Percentiles rank a stretch among this genome's conserved stretches.
Evolutionary conservation across 2,113 vertebrate species (phyloP).

Genomic region (Aphyosemion australe): DNA sequence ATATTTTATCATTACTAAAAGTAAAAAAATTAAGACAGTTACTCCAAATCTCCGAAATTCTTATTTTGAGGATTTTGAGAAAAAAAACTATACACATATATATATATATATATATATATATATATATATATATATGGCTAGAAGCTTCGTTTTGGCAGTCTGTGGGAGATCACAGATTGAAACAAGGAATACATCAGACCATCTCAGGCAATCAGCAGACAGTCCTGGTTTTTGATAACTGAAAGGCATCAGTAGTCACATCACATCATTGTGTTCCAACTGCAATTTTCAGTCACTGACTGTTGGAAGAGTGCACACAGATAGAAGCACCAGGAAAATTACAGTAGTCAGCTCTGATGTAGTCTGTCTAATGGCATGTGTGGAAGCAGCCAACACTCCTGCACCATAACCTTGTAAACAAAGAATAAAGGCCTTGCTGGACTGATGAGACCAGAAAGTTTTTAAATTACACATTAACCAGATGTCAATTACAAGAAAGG

Average conservation of each 20-base stretch:
- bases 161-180: constrained; percentile 8
- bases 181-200: constrained; percentile 6
- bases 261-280: constrained; percentile 74
- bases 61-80: too few relatives aligned
- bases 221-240: constrained; percentile 36
- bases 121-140: too few relatives aligned
- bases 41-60: too few relatives aligned
- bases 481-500: too few relatives aligned
- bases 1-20: too few relatives aligned
- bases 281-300: constrained; percentile 70
- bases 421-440: constrained; percentile 29
- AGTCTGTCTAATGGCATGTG: constrained; percentile 63
- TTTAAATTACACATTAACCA: constrained; percentile 1
- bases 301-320: constrained; percentile 53
- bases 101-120: too few relatives aligned
- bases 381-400: constrained; percentile 41
- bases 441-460: constrained; percentile 49
- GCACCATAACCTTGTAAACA: constrained; percentile 17
- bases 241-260: constrained; percentile 72
- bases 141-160: too few relatives aligned
- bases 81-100: too few relatives aligned
- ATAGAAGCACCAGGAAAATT: constrained; percentile 60
- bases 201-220: constrained; percentile 31
- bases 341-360: constrained; percentile 67
- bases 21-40: too few relatives aligned